Base-by-base conservation (phyloP, 2,113 vertebrate species). In the Puntigrus tetrazona region DNA sequence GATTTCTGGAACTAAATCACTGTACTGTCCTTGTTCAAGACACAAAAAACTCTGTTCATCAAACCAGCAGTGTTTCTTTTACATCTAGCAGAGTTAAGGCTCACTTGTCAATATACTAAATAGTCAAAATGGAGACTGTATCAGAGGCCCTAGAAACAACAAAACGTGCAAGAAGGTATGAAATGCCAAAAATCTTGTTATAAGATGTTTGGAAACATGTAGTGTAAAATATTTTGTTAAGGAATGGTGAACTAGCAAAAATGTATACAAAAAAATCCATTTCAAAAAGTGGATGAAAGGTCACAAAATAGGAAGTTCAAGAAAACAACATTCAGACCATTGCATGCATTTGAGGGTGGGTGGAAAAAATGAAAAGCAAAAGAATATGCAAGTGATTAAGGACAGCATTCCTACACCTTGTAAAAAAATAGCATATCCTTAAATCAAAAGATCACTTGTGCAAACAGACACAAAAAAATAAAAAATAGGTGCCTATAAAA, bases 1-100 rank as follows among this genome's bases (percentile, higher is more conserved):
- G 67, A 81, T 84, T 81, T 83, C 78, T 85, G 82, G 65, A 43
- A 36, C 16, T 55, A 22, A 52, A 76, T 63, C 5, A 55, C 29
- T 55, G 29, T 29, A 76, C 7, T 76, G 1, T 50, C 18, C 47
- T 4, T 18, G 7, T 43, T 55, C 47, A 34, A 34, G 45, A 55
- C 9, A 52, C 47, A 34, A 52, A 9, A 34, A 76, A 34, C 27
- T 31, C 43, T 50, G 43, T 16, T 50, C 25, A 20, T 47, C 43
- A 75, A 29, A 31, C 43, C 14, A 10, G 16, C 43, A 75, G 27
- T 5, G 1, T n/a, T 65, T 2, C 38, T 38, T 25, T 22, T 1
- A 0, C 20, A 14, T 41, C 9, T 25, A 25, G 5, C 0, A 43
- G 13, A 73, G 41, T 25, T 31, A 67, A 43, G 16, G n/a, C 43